Conservation (phyloP, 2,113 vertebrate genomes). For the Xiphias gladius region DNA sequence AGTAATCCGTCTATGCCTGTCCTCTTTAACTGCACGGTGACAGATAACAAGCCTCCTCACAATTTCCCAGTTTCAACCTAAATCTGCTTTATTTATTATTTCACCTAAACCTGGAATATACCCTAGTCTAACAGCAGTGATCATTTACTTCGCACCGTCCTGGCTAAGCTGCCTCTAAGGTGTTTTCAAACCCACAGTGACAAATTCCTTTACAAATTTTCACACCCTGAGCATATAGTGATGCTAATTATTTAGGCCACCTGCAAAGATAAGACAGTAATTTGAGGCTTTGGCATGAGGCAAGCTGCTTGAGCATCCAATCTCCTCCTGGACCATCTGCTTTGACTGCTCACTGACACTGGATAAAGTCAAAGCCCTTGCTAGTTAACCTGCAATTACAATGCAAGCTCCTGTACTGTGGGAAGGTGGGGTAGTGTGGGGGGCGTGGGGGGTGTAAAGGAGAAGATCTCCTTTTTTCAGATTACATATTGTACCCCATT, state of each 20-base stretch:
- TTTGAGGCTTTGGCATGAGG: constrained; percentile 57
- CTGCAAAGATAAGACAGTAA: constrained; percentile 47
- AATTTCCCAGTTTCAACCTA: neutral
- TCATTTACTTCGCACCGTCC: neutral
- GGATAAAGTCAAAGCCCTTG: constrained; percentile 55
- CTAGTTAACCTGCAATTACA: constrained; percentile 12
- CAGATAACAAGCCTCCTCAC: neutral
- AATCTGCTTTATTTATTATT: neutral
- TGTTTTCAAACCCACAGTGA: neutral
- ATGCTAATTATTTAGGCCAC: constrained; percentile 57
- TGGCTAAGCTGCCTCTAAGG: neutral
- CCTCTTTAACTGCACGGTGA: neutral
- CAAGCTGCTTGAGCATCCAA: constrained; percentile 59
- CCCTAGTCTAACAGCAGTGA: neutral
- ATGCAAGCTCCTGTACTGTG: neutral
- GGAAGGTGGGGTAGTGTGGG: neutral
- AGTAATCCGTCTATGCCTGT: neutral
- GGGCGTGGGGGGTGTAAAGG: neutral
- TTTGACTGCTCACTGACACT: constrained; percentile 58
- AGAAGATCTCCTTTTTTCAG: neutral
- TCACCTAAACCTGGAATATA: neutral
- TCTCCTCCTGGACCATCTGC: constrained; percentile 56
- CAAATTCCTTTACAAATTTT: neutral
- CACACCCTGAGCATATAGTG: neutral
- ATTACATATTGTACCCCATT: too few relatives aligned